Base-by-base conservation (phyloP, 1,140 invertebrate species). In the Diabrotica undecimpunctata region DNA sequence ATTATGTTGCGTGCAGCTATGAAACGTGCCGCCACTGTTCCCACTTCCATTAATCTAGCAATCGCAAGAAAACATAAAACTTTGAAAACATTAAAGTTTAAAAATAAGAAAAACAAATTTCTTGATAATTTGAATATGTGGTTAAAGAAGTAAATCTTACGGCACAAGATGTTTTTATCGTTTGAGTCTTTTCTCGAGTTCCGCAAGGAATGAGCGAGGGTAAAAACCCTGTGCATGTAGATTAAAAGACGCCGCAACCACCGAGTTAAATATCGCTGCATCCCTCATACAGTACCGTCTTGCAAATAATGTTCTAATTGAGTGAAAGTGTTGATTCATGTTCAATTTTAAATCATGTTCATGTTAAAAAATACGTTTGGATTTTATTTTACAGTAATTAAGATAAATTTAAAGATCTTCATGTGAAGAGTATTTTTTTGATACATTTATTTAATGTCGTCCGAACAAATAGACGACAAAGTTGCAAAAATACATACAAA, bases 41-140 rank as follows among this genome's bases (percentile, higher is more conserved):
- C 2, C 54, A 36, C 13, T 39, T 61, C 56, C 69, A 70, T 70
- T 70, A 64, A 68, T 68, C 68, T 61, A 55, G 54, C 53, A 63
- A 61, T 66, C 66, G 62, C 53, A 62, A 61, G 25, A 59, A 68
- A 70, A 64, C 46, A 64, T 67, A 68, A 72, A 70, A 72, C 68
- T 72, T 72, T 72, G 59, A 58, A 70, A 70, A 69, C 68, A 68
- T 72, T 72, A 72, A 70, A 72, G 38, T 72, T 74, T 65, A 62
- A 71, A 70, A 77, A 77, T 77, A 78, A 75, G 76, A 74, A 78
- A 78, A 78, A 78, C 75, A 75, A 78, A 78, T 76, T 78, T 69
- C 72, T 71, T 78, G 76, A 78, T 78, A 78, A 78, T 78, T 78
- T 78, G 76, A 78, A 78, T 78, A 78, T 78, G 76, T 78, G 76